Base-by-base conservation (phyloP, 2,888 invertebrate genomes). In the Anoplius nigerrimus region DNA sequence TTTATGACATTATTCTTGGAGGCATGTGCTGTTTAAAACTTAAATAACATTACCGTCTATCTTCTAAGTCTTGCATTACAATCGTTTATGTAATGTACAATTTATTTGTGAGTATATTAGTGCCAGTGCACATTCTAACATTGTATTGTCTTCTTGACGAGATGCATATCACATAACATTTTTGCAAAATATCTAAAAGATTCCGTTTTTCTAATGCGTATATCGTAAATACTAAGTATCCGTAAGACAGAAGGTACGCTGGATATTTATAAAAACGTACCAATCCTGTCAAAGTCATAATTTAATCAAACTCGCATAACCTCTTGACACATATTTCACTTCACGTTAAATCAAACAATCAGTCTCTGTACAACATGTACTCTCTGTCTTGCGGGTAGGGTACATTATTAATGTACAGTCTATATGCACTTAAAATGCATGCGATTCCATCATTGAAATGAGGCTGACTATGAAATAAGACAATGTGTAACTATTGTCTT, bases 91-190 rank as follows among this genome's bases (percentile, higher is more conserved):
- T 42, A 34, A 46, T 58, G 61, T 66, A 70, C 62, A 66, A 64
- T 64, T 71, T 34, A 52, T 56, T 58, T 34, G 27, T 21, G 54
- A 72, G 56, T 62, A 59, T 69, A 66, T 74, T 68, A 75, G 74
- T 74, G 76, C 75, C 69, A 72, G 77, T 84, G 78, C 71, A 78
- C 72, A 66, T 74, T 66, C 74, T 81, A 79, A 74, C 62, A 65
- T 69, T 57, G 81, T 84, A 84, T 84, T 84, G 83, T 84, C 83
- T 76, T 77, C 66, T 76, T 81, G 80, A 81, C 80, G 75, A 82
- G 77, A 82, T 83, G 73, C 72, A 76, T 84, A 85, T 85, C 83
- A 84, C 85, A 84, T 83, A 72, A 79, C 75, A 80, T 77, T 75
- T 66, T 75, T 78, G 70, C 69, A 76, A 77, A 74, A 72, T 74